These are phyloP conservation scores for Neocloeon triangulifer DNA, from an alignment of 1,140 invertebrate genomes.

Conservation along the genomic window DNA sequence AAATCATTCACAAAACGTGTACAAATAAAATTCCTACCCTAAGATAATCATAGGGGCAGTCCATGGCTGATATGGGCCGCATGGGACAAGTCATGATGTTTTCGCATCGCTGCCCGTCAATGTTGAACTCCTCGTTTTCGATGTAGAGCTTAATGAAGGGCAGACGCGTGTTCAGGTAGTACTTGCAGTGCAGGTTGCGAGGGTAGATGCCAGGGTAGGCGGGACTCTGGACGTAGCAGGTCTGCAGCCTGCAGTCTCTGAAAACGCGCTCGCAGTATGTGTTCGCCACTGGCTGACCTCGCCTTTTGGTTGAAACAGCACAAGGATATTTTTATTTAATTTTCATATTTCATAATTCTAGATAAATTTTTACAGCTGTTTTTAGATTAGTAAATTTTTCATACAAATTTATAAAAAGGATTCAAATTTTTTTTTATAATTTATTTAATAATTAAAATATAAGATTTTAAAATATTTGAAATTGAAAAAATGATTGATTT, in stretches of 20 bases:
- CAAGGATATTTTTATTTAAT: too few species aligned
- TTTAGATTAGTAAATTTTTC: too few species aligned
- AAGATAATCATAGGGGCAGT: conserved; percentile 79
- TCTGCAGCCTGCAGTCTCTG: conserved; percentile 58
- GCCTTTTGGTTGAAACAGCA: too few species aligned
- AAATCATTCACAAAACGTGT: too few species aligned
- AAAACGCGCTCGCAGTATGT: conserved; percentile 74
- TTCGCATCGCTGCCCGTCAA: conserved; percentile 78
- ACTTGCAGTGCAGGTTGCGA: conserved; percentile 68
- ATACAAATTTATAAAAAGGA: too few species aligned
- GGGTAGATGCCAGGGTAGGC: conserved; percentile 83
- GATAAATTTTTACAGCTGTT: too few species aligned
- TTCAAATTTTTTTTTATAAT: too few species aligned
- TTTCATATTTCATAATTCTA: too few species aligned
- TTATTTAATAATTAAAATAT: too few species aligned
- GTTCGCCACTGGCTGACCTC: conserved; percentile 21
- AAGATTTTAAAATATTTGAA: too few species aligned
- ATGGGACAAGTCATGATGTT: conserved; percentile 89
- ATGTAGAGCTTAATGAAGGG: conserved; percentile 81
- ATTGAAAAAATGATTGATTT: too few species aligned
- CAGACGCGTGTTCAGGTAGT: conserved; percentile 61
- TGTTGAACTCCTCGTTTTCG: conserved; percentile 81
- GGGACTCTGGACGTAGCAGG: conserved; percentile 79
- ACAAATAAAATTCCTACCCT: too few species aligned
- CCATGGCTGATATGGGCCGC: conserved; percentile 59